Base-by-base conservation (phyloP, 2,113 vertebrate genomes). In the Entelurus aequoreus region DNA sequence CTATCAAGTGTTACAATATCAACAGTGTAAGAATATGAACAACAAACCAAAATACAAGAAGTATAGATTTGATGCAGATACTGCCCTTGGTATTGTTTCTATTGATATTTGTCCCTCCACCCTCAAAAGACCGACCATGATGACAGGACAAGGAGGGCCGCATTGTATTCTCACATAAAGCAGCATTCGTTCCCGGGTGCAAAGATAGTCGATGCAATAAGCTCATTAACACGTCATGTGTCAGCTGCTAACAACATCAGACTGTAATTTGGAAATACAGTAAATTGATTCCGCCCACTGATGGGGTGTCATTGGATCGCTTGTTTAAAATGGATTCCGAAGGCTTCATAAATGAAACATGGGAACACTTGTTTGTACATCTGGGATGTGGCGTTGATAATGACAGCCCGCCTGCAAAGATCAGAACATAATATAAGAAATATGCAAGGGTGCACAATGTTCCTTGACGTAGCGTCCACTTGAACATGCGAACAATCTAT, bases 331-430 rank as follows among this genome's bases (percentile, higher is more conserved):
- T 40, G 47, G 59, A 74, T 73, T 67, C 50, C 60, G 55, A 65
- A 62, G 63, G 62, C 60, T 48, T 68, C 61, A 79, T 78, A 58
- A 77, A 83, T 81, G 62, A 81, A 82, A 74, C 73, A 83, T 75
- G 48, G 58, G 3, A 1, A 50, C 44, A 4, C 63, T 74, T 78
- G 76, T 76, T 84, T 77, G 65, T 72, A 62, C 70, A 67, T 74
- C 72, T 48, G 6, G 21, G 48, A 69, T 74, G 75, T 74, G 73
- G 71, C 61, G 61, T 65, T 77, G 74, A 71, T 79, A 57, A 76
- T 74, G 65, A 16, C 63, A 56, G 71, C 71, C 70, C 36, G 61
- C 19, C 57, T 60, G 47, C n/a, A 11, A 51, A 62, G 52, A 60
- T 35, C 57, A 47, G 28, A 42, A 16, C 1, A 28, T 3, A 28